phyloP scores from a whole-genome alignment of 2,797 vertebrate species.

The Lutjanus campechanus region DNA sequence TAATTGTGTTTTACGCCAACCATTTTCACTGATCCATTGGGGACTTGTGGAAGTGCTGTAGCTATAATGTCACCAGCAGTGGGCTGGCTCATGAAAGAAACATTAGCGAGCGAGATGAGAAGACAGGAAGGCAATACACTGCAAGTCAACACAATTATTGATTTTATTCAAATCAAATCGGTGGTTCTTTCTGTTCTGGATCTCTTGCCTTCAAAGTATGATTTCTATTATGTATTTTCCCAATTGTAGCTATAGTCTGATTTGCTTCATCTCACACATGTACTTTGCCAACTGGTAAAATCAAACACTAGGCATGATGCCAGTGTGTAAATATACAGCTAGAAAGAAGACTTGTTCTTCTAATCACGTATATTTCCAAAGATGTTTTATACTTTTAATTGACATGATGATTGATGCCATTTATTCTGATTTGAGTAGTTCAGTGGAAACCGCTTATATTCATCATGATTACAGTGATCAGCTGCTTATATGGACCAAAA shows the following conservation, averaged over 20 bases:
- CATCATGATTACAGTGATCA: too few relatives aligned
- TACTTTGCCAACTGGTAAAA: slow-evolving; percentile 42
- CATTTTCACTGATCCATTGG: slow-evolving; percentile 83
- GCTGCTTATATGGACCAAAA: too few relatives aligned
- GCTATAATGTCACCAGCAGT: slow-evolving; percentile 84
- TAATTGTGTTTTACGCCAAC: slow-evolving; percentile 86
- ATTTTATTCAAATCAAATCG: slow-evolving; percentile 85
- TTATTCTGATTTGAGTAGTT: neutral
- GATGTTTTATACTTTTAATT: slow-evolving; percentile 32
- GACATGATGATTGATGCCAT: slow-evolving; percentile 1
- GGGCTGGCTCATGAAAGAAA: slow-evolving; percentile 87
- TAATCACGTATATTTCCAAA: slow-evolving; percentile 26
- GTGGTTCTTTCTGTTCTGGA: slow-evolving; percentile 55
- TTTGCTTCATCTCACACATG: slow-evolving; percentile 38
- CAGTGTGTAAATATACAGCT: slow-evolving; percentile 32
- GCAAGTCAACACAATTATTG: slow-evolving; percentile 86
- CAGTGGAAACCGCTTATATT: too few relatives aligned
- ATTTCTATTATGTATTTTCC: slow-evolving; percentile 46
- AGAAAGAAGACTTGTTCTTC: slow-evolving; percentile 28
- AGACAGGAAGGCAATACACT: slow-evolving; percentile 84
- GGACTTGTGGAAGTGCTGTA: slow-evolving; percentile 84
- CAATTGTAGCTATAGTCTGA: slow-evolving; percentile 44
- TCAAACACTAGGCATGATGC: slow-evolving; percentile 36
- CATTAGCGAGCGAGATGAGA: slow-evolving; percentile 83
- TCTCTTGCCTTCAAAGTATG: slow-evolving; percentile 60